Evolutionary conservation across 2,888 invertebrate genomes (phyloP), one percentile per base, ranked within the genome.

Genomic region (Dicycla oo): DNA sequence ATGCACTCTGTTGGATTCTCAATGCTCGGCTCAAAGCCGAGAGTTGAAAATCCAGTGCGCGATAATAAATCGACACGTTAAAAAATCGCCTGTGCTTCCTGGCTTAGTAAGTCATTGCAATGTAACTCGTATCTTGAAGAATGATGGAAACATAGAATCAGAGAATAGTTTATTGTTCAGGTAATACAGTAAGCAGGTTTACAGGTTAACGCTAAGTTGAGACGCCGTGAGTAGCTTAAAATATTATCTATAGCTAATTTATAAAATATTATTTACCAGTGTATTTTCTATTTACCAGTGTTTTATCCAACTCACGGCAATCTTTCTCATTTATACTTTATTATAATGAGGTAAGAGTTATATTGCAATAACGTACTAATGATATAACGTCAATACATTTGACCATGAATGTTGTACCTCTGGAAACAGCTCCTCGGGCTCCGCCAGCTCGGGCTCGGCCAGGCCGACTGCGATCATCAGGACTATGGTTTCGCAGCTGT

Each of bases 401-500:
- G 20, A 34, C 34, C 4, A 34, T 34, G 54, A 5, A 54, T 54
- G n/a, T 13, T 34, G 51, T 62, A 62, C 62, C 53, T 96, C 93
- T 1, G 97, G 97, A 3, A 97, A 95, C 0, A 97, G 96, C 0
- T 97, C 96, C 3, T 96, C 94, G 11, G 97, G 96, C 0, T 97
- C 97, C 54, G 97, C 97, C 0, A 97, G 96, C 5, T 97, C 91
- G 49, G 98, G 96, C 45, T 97, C 97, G 10, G 97, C 97, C 2
- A 97, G 97, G 18, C 96, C 97, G 23, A 96, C 96, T 80, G 97
- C 96, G 20, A 98, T 92, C 93, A 98, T 97, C 10, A 98, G 88
- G 2, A 98, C 97, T 82, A 98, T 93, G 80, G 97, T 97, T 86
- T 97, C 97, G 84, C 96, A 95, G 81, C 98, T 98, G 93, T 15